Percentiles rank a stretch among this genome's conserved stretches.
These are phyloP conservation scores for Erannis defoliaria DNA, from an alignment of 2,888 invertebrate genomes.

Conservation along the genomic window DNA sequence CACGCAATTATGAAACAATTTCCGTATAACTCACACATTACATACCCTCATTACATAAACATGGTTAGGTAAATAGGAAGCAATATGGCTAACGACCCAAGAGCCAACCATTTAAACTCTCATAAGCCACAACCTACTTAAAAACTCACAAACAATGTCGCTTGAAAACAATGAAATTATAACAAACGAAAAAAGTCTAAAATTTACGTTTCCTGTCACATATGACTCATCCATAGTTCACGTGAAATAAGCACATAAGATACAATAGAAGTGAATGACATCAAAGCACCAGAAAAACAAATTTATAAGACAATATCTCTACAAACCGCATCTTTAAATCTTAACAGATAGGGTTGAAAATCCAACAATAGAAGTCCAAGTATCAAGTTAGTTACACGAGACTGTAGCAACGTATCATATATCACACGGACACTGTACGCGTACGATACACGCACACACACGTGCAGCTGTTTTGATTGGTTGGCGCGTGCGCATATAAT, in stretches of 20 bases:
- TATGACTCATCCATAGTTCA: slow-evolving; percentile 68
- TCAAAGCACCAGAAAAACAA: slow-evolving; percentile 47
- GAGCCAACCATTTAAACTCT: slow-evolving; percentile 48
- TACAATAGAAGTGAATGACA: slow-evolving; percentile 64
- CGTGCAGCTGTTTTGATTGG: slow-evolving; percentile 41
- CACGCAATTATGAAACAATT: slow-evolving; percentile 11
- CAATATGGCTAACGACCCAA: slow-evolving; percentile 44
- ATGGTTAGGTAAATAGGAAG: slow-evolving; percentile 40
- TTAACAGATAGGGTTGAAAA: slow-evolving; percentile 53
- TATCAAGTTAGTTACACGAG: slow-evolving; percentile 43
- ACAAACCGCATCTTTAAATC: slow-evolving; percentile 13
- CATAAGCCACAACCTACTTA: slow-evolving; percentile 48
- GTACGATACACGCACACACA: slow-evolving; percentile 35
- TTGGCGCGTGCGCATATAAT: slow-evolving; percentile 43
- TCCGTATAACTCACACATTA: slow-evolving; percentile 12
- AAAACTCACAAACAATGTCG: slow-evolving; percentile 49
- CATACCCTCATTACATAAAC: slow-evolving; percentile 29
- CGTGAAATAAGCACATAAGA: slow-evolving; percentile 55
- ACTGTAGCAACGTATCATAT: slow-evolving; percentile 48
- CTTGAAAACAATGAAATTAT: slow-evolving; percentile 60
- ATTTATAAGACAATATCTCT: slow-evolving; percentile 21
- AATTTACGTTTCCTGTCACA: slow-evolving; percentile 66
- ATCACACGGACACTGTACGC: slow-evolving; percentile 33
- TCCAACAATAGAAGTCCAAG: slow-evolving; percentile 26
- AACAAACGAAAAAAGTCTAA: slow-evolving; percentile 55